Evolutionary conservation across 2,888 invertebrate genomes (phyloP), one percentile per base, ranked within the genome.

Genomic region (Oasisia sp.): DNA sequence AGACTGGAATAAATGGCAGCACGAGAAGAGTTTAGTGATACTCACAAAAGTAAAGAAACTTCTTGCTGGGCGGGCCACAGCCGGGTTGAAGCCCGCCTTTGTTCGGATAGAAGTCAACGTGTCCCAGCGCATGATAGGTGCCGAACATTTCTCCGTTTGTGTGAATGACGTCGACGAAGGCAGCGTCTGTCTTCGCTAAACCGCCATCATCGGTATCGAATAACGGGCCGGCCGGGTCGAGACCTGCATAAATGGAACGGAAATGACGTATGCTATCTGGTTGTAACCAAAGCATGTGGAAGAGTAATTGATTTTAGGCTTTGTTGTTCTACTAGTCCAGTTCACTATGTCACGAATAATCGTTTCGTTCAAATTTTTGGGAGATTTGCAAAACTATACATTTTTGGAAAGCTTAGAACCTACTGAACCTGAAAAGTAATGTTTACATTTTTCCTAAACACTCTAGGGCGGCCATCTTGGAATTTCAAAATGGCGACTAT

Each of bases 191-290:
- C 4, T 98, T 98, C 95, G 98, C 98, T 12, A 99, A 97, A 27
- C 98, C 97, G 2, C 98, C 98, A 1, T 98, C 98, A 97, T 98
- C 58, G 14, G 14, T 98, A 97, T 98, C 97, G 96, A 98, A 99
- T 95, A 98, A 98, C 0, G 98, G 99, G 95, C 98, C 98, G 0
- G 98, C 98, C 0, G 98, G 98, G 96, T 98, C 98, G 90, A 98
- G 97, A 9, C 98, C 98, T 96, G 92, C 12, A 92, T 89, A 32
- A 8, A 44, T 5, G 27, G 58, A 58, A 58, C 58, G 14, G 19
- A 58, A 58, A 19, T 58, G 1, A 58, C 14, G 14, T 27, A 19
- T 58, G 58, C 27, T 19, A 58, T 14, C 19, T 58, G 19, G 27
- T 27, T 19, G 27, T 27, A 58, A 58, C 58, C 5, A 9, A 19